Evolutionary conservation across 1,140 invertebrate genomes (phyloP).

Genomic region (Polyergus mexicanus): DNA sequence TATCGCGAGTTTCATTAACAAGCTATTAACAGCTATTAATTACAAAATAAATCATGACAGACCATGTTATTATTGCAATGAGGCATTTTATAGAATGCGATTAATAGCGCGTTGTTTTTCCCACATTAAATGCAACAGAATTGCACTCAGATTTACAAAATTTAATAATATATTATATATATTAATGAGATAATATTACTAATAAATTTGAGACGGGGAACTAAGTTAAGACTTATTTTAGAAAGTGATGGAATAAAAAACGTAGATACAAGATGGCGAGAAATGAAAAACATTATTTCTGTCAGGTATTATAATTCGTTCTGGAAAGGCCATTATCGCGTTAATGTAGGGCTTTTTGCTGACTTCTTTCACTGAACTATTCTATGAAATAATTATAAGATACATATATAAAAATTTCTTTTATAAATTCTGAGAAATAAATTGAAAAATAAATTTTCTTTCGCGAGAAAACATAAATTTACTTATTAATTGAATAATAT

Average conservation of each 20-base stretch:
- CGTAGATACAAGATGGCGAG: neutral
- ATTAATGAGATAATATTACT: neutral
- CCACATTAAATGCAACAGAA: neutral
- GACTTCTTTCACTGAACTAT: neutral
- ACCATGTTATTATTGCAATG: neutral
- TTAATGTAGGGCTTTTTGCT: neutral
- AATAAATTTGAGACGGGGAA: neutral
- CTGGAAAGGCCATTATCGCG: neutral
- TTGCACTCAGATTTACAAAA: neutral
- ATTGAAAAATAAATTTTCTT: neutral
- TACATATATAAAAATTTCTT: neutral
- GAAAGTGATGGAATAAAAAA: neutral
- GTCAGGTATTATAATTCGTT: neutral
- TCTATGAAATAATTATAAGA: neutral
- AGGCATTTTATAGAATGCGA: neutral
- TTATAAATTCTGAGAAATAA: constrained; percentile 21
- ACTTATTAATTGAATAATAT: constrained; percentile 4
- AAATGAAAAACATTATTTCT: constrained; percentile 12
- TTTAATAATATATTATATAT: neutral
- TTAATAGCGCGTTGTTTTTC: neutral
- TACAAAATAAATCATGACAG: neutral
- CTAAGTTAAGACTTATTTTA: neutral
- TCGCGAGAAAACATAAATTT: neutral
- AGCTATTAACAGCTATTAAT: constrained; percentile 1
- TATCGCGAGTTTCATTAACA: neutral